These are phyloP conservation scores for Anguilla marmorata DNA, from an alignment of 2,797 vertebrate species.

Conservation along the genomic window DNA sequence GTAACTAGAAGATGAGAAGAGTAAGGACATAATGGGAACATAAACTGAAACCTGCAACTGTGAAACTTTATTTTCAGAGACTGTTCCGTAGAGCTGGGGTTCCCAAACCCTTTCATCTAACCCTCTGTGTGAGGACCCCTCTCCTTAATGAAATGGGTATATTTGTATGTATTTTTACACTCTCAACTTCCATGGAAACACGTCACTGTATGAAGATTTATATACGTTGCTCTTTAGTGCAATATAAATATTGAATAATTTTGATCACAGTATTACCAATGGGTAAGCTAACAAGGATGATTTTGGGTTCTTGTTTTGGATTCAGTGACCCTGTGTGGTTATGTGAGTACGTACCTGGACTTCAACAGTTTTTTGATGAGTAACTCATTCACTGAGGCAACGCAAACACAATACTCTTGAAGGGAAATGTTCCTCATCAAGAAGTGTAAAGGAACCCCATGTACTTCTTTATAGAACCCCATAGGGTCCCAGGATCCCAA, in stretches of 20 bases:
- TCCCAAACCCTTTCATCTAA: neutral
- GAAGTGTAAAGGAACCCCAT: neutral
- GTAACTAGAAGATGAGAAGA: neutral
- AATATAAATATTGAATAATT: neutral
- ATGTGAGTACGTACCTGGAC: neutral
- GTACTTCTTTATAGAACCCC: neutral
- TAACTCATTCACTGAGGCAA: neutral
- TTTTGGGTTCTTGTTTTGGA: neutral
- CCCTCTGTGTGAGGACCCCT: neutral
- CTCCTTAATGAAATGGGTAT: neutral
- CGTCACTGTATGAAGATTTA: neutral
- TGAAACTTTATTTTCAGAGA: neutral
- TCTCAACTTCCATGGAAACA: neutral
- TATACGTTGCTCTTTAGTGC: neutral
- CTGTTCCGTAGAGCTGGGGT: neutral
- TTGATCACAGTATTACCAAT: neutral
- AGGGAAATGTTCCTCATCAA: neutral
- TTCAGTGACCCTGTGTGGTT: neutral
- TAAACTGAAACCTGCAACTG: neutral
- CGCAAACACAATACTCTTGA: neutral
- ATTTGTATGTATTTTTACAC: neutral
- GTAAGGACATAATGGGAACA: neutral
- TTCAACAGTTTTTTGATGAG: neutral
- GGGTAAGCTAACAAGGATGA: neutral
- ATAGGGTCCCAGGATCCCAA: neutral